Evolutionary conservation across 2,888 invertebrate species (phyloP).

Genomic region (Myopa tessellatipennis): DNA sequence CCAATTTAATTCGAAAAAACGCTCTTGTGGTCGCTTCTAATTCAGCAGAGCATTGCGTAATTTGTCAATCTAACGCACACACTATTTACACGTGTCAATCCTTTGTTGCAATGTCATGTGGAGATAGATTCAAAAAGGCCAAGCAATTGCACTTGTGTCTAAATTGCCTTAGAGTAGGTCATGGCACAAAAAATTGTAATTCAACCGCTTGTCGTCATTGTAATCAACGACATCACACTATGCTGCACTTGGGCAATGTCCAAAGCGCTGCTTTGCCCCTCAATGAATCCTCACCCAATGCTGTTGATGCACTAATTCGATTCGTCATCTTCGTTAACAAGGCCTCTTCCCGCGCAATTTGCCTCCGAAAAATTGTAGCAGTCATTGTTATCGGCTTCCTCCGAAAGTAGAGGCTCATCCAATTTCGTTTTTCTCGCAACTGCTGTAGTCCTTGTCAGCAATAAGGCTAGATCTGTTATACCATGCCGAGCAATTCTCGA

Average conservation of each 20-base stretch:
- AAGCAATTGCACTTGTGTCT: not conserved
- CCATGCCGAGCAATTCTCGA: too few species aligned
- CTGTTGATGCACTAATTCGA: not conserved
- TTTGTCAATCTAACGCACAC: constrained; percentile 33
- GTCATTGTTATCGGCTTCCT: not conserved
- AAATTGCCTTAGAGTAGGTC: constrained; percentile 9
- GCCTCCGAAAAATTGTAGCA: not conserved
- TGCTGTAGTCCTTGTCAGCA: not conserved
- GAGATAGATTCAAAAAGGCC: not conserved
- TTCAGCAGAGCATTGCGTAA: constrained; percentile 27
- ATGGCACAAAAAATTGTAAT: not conserved
- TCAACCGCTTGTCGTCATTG: not conserved
- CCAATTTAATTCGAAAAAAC: constrained; percentile 16
- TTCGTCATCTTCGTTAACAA: not conserved
- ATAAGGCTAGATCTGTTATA: too few species aligned
- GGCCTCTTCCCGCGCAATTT: not conserved
- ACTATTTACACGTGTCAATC: constrained; percentile 25
- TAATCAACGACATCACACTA: not conserved
- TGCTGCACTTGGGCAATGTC: not conserved
- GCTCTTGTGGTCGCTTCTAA: constrained; percentile 27
- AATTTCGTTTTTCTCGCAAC: not conserved
- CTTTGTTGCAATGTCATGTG: constrained; percentile 24
- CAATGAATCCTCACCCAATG: not conserved
- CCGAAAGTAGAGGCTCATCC: not conserved
- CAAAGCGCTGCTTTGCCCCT: not conserved